These are phyloP conservation scores for Hyperoplus immaculatus DNA, from an alignment of 2,797 vertebrate genomes.

Conservation along the genomic window DNA sequence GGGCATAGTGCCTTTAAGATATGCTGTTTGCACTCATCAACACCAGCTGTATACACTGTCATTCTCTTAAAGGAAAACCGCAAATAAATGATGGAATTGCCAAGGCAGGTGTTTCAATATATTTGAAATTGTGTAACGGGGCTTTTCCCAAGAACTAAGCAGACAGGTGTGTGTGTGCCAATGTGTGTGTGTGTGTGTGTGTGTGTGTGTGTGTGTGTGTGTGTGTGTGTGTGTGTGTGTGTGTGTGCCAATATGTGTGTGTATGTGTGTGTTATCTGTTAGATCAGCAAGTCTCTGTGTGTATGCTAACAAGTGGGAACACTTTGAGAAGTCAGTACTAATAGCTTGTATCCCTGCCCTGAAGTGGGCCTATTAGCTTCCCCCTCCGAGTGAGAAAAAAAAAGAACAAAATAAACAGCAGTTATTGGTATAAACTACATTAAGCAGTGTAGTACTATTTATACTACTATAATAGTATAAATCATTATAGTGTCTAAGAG, in stretches of 20 bases:
- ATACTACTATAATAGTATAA: constrained; percentile 47
- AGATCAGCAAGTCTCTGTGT: constrained; percentile 64
- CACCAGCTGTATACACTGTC: constrained; percentile 19
- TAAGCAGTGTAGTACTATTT: constrained; percentile 44
- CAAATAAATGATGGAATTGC: constrained; percentile 54
- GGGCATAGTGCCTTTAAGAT: constrained; percentile 44
- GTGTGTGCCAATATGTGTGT: too few species aligned
- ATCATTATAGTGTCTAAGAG: constrained; percentile 29
- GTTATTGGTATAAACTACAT: constrained; percentile 55
- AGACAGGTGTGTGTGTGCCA: constrained; percentile 56
- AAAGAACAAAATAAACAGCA: constrained; percentile 48
- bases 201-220: too few species aligned
- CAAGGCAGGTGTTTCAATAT: constrained; percentile 53
- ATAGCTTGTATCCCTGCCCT: constrained; percentile 66
- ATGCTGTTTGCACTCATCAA: constrained; percentile 41
- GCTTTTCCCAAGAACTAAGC: constrained; percentile 46
- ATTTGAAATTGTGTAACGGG: constrained; percentile 40
- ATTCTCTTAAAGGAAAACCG: constrained; percentile 52
- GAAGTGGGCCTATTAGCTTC: constrained; percentile 50
- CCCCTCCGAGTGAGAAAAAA: constrained; percentile 4
- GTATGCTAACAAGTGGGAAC: constrained; percentile 64
- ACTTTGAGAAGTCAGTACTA: constrained; percentile 62
- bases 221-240: too few species aligned
- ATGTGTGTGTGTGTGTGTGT: too few species aligned
- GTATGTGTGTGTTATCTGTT: constrained; percentile 53